Evolutionary conservation across 2,797 vertebrate species (phyloP), one percentile per base, ranked within the genome.

Genomic region (Sebastes miniatus): DNA sequence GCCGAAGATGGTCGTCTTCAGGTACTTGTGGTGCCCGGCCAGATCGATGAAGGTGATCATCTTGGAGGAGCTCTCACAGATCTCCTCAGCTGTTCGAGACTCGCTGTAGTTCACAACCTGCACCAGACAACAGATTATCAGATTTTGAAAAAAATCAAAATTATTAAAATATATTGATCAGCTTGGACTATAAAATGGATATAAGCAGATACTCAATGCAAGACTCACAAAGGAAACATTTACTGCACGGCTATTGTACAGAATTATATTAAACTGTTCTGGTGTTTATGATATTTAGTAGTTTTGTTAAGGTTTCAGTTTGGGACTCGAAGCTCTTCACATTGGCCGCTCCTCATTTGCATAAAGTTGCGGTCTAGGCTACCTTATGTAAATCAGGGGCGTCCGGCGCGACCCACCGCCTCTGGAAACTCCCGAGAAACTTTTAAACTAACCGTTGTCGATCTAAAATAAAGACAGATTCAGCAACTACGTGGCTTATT

Each of bases 41-140:
- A 99, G 93, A 84, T 99, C 98, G 32, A 99, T 99, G 92, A 99
- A 99, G 66, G 98, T 99, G 95, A 99, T 99, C 98, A 99, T 99
- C 93, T 99, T 99, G 75, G 98, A 99, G 24, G 98, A 98, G 85
- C 96, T 98, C 92, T 99, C 98, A 34, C 98, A 99, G 93, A 99
- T 99, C 88, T 99, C 97, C 92, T 99, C 98, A 1, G 98, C 98
- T 1, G 98, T 98, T 62, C 98, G 95, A 1, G 98, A 99, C 80
- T 98, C 98, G 2, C 97, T 99, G 95, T 99, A 99, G 95, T 99
- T 99, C 84, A 99, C 97, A 62, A 99, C 98, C 98, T 99, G 81
- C 1, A 58, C 47, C 47, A 20, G 47, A 0, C 1, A 1, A 4
- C 14, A 25, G 1, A 64, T 50, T 47, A 4, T 54, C 52, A 22